Percentiles rank a stretch among this genome's conserved stretches.
Evolutionary conservation across 2,113 vertebrate species (phyloP).

Genomic region (Prietella phreatophila): DNA sequence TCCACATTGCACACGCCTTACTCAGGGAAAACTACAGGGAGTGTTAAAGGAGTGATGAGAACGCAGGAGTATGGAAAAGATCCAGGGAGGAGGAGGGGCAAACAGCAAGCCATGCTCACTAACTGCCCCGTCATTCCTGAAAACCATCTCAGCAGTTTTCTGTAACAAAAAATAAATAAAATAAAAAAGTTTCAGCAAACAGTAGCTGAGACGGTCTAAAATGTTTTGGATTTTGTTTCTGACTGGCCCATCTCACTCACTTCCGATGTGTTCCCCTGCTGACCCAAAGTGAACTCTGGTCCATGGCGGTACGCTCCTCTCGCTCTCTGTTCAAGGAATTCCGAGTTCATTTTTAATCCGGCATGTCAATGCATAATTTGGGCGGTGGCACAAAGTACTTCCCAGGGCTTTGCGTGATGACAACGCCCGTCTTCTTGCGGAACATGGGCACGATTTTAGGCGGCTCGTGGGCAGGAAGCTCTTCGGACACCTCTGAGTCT

Average conservation of each 20-base stretch:
- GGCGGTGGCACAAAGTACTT: constrained; percentile 93
- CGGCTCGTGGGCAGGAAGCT: constrained; percentile 84
- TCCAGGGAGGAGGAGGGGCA: neutral
- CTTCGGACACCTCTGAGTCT: constrained; percentile 86
- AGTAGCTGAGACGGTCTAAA: neutral
- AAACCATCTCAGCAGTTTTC: neutral
- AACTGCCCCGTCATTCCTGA: neutral
- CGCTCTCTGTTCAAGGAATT: neutral
- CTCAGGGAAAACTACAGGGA: neutral
- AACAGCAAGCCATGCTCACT: neutral
- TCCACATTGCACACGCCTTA: neutral
- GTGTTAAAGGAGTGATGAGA: constrained; percentile 1
- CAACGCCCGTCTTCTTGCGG: constrained; percentile 93
- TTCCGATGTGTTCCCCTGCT: neutral
- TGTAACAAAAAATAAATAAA: neutral
- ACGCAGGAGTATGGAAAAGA: constrained; percentile 1
- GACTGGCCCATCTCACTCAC: neutral
- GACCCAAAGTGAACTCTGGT: constrained; percentile 13
- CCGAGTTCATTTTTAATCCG: constrained; percentile 75
- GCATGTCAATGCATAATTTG: constrained; percentile 95
- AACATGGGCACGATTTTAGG: constrained; percentile 96
- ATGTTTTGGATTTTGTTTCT: neutral
- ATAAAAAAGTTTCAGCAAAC: neutral
- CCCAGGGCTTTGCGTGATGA: constrained; percentile 96
- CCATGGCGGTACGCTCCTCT: constrained; percentile 8